Conservation (phyloP, 1,140 invertebrate species). For the Elymnias hypermnestra region DNA sequence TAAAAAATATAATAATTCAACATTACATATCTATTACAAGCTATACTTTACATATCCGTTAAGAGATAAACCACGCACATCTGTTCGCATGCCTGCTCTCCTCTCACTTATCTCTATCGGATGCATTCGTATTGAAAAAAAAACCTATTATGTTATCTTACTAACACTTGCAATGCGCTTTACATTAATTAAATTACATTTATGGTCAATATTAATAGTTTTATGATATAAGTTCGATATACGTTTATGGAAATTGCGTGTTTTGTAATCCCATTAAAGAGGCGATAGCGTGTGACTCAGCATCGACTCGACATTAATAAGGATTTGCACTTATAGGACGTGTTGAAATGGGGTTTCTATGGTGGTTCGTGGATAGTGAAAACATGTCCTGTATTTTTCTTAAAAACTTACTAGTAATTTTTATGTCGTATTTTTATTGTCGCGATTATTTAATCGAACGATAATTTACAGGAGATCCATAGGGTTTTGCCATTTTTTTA, state of each 20-base stretch:
- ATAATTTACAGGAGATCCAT: too few relatives aligned
- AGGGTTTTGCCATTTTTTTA: too few relatives aligned
- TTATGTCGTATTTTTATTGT: too few relatives aligned
- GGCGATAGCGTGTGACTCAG: constrained; percentile 34
- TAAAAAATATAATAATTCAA: constrained; percentile 62
- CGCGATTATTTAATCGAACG: too few relatives aligned
- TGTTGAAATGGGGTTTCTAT: not conserved
- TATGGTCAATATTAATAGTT: constrained; percentile 2
- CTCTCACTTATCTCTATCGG: constrained; percentile 21
- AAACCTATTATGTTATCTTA: not conserved
- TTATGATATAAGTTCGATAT: not conserved
- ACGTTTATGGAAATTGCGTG: constrained; percentile 10
- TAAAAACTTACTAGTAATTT: too few relatives aligned
- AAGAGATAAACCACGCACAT: constrained; percentile 48
- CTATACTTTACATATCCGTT: constrained; percentile 52
- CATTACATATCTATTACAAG: constrained; percentile 63
- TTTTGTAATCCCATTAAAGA: constrained; percentile 40
- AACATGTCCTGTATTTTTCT: too few relatives aligned
- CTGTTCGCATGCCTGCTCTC: constrained; percentile 37
- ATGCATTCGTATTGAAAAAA: constrained; percentile 13
- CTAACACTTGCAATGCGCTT: not conserved
- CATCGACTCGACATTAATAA: constrained; percentile 32
- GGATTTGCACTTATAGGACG: constrained; percentile 38
- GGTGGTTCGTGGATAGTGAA: not conserved
- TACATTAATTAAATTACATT: constrained; percentile 5